Percentiles rank a stretch among this genome's conserved stretches.
These are phyloP conservation scores for Pseudorhombus dupliciocellatus DNA, from an alignment of 2,113 vertebrate species.

Conservation along the genomic window DNA sequence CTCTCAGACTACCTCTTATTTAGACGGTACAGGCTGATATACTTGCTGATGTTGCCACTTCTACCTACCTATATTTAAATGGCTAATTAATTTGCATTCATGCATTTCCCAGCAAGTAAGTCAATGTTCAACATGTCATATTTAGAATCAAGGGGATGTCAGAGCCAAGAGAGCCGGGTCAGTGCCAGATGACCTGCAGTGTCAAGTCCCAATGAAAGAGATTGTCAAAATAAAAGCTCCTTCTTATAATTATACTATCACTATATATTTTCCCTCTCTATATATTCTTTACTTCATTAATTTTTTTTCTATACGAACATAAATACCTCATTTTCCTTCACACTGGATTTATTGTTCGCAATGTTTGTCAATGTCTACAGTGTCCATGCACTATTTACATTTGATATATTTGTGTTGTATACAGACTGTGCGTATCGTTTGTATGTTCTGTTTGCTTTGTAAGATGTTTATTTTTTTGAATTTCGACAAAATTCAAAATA, in stretches of 20 bases:
- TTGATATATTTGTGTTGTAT: no score
- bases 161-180: background rate
- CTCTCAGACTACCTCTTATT: background rate
- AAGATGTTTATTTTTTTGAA: background rate
- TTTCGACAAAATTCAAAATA: background rate
- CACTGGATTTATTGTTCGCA: background rate
- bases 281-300: no score
- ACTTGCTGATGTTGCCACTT: background rate
- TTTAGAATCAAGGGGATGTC: background rate
- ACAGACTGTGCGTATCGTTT: background rate
- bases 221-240: conserved; percentile 15
- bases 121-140: background rate
- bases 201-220: background rate
- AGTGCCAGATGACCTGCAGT: background rate
- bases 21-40: background rate
- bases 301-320: no score
- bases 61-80: background rate
- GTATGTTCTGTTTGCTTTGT: background rate
- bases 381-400: no score
- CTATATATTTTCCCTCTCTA: no score
- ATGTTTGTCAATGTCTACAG: background rate
- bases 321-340: background rate
- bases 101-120: no score
- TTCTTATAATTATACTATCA: no score
- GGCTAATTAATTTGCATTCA: background rate